Percentiles rank a stretch among this genome's conserved stretches.
These are phyloP conservation scores for Bubo blakistoni DNA, from an alignment of 2,113 vertebrate genomes.

Conservation along the genomic window DNA sequence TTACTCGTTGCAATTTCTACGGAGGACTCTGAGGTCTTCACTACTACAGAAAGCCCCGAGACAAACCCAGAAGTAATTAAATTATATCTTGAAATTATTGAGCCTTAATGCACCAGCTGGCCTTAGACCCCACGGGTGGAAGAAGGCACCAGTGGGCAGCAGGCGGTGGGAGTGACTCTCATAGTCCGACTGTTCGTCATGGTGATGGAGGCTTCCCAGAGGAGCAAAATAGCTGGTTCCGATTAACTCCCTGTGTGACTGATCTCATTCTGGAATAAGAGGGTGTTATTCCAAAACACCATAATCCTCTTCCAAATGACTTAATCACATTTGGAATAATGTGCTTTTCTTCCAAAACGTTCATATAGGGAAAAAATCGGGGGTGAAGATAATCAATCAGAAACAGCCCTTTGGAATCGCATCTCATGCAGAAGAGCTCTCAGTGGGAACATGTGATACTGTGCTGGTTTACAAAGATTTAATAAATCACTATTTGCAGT, in stretches of 20 bases:
- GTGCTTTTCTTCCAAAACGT: conserved; percentile 19
- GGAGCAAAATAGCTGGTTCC: neutral
- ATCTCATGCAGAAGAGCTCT: neutral
- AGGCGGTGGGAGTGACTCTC: neutral
- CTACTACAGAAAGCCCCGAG: neutral
- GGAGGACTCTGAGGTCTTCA: neutral
- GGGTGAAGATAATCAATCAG: neutral
- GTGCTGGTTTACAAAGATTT: neutral
- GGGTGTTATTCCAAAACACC: conserved; percentile 37
- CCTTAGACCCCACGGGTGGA: neutral
- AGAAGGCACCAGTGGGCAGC: neutral
- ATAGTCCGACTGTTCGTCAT: neutral
- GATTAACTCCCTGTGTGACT: conserved; percentile 24
- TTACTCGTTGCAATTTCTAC: accelerated
- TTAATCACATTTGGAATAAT: conserved; percentile 40
- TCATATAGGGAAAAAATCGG: neutral
- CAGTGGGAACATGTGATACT: accelerated
- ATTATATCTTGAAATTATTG: neutral
- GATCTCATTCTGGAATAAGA: conserved; percentile 59
- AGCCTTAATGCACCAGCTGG: neutral
- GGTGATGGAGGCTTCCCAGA: neutral
- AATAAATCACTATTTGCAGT: neutral
- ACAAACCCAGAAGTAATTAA: neutral
- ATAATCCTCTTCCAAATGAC: conserved; percentile 43
- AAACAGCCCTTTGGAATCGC: neutral